A percentile compares a stretch with the other conserved stretches of the same genome.
phyloP scores from a whole-genome alignment of 2,113 vertebrate genomes.

The Dromiciops gliroides region DNA sequence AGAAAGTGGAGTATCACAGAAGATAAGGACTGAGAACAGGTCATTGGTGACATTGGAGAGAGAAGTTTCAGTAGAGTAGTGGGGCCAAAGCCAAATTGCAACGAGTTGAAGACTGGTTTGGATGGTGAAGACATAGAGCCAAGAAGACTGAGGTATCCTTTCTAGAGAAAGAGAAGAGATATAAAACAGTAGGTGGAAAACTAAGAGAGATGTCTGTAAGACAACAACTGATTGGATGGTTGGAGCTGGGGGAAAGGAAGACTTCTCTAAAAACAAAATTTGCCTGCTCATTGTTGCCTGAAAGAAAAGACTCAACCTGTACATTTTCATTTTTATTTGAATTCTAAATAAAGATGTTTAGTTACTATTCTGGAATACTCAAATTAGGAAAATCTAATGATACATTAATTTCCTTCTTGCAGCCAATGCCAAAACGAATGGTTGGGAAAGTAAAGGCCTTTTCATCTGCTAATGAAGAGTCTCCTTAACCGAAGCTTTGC shows the following conservation, averaged over 20 bases:
- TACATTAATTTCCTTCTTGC: constrained; percentile 17
- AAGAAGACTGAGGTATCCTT: background rate
- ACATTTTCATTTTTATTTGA: constrained; percentile 8
- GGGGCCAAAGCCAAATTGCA: background rate
- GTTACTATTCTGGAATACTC: background rate
- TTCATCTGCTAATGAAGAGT: constrained; percentile 36
- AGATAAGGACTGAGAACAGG: background rate
- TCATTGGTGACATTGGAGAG: background rate
- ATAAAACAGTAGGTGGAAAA: background rate
- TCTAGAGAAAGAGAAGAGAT: background rate
- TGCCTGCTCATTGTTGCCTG: background rate
- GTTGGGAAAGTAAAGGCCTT: constrained; percentile 34
- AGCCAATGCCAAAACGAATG: constrained; percentile 13
- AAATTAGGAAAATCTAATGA: constrained; percentile 27
- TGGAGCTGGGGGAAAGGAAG: too few species aligned
- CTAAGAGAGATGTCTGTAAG: background rate
- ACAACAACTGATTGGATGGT: background rate
- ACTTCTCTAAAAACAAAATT: constrained; percentile 30
- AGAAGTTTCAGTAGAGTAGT: background rate
- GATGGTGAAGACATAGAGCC: background rate
- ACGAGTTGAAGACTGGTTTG: background rate
- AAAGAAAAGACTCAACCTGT: constrained; percentile 38
- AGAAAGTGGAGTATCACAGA: background rate
- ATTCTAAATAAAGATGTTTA: constrained; percentile 15
- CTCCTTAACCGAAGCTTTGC: constrained; percentile 26